Base-by-base conservation (phyloP, 1,140 invertebrate genomes). In the Frieseomelitta varia region DNA sequence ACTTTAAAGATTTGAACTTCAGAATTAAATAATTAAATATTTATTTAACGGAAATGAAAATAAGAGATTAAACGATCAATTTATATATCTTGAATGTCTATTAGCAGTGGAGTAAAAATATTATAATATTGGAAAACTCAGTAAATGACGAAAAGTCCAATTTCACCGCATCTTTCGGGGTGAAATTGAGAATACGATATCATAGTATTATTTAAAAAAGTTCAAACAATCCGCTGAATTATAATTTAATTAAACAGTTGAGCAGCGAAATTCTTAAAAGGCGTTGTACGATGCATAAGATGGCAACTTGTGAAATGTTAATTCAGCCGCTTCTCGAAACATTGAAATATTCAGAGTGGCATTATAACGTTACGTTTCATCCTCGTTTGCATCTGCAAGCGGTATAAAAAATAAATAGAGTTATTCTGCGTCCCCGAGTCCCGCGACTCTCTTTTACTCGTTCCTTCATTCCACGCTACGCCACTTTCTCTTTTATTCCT, bases 401-500 rank as follows among this genome's bases (percentile, higher is more conserved):
- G 71, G 24, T 61, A 67, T 75, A 75, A 65, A 75, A 75, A 63
- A 65, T 74, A 65, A 81, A 81, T 75, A 75, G 58, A 74, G 51
- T 75, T 74, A 63, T 65, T 65, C 58, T 12, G 39, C 61, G 34
- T 72, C 34, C 39, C 68, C 19, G 67, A 21, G 55, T 56, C 47
- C 58, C 67, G 58, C 71, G 58, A 79, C 69, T 47, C 51, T 34
- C 34, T 24, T 72, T 80, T 51, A 11, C 53, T 51, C 53, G 11
- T 27, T 63, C 15, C 27, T 65, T 65, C 14, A 1, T 51, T 77
- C 75, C 8, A 24, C 24, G 34, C 58, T 39, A 8, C 19, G n/a
- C n/a, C 17, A 19, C 75, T 65, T 77, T 77, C 58, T 63, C 75
- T 77, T 51, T 65, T 61, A 80, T 72, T 47, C 68, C 55, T 58